These are phyloP conservation scores for Steinernema hermaphroditum DNA, from an alignment of 2,888 invertebrate species.

Conservation along the genomic window DNA sequence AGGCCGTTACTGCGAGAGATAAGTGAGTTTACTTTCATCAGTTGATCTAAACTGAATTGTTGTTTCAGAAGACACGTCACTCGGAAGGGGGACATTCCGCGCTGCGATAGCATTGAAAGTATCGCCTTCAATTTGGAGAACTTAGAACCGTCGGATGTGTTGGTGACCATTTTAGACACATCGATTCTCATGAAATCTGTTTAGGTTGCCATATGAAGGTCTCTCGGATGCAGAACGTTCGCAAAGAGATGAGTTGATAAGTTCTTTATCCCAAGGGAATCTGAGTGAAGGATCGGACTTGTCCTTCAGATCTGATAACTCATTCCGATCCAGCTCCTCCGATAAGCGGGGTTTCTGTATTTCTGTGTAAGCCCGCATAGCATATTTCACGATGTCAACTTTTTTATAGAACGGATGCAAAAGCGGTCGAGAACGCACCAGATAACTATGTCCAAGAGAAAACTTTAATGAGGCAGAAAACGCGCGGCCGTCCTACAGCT, in stretches of 20 bases:
- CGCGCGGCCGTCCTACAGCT: neutral
- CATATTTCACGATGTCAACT: too few relatives aligned
- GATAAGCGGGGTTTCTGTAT: too few relatives aligned
- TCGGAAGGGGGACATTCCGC: neutral
- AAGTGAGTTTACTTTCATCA: neutral
- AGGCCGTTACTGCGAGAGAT: neutral
- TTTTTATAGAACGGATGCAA: too few relatives aligned
- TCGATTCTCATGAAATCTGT: too few relatives aligned
- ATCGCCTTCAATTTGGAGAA: neutral
- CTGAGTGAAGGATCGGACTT: too few relatives aligned
- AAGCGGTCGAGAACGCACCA: too few relatives aligned
- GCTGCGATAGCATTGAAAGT: neutral
- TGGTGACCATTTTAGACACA: neutral
- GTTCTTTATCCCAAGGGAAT: too few relatives aligned
- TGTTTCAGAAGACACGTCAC: neutral
- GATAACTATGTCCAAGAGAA: too few relatives aligned
- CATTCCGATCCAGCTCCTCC: too few relatives aligned
- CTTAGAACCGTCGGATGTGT: neutral
- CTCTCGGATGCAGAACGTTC: neutral
- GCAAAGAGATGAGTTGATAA: too few relatives aligned
- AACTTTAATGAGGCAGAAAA: neutral
- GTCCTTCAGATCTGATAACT: too few relatives aligned
- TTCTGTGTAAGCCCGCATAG: too few relatives aligned
- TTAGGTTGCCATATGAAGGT: neutral
- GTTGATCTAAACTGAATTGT: neutral